These are phyloP conservation scores for Papilio polytes DNA, from an alignment of 1,140 invertebrate genomes.

Conservation along the genomic window DNA sequence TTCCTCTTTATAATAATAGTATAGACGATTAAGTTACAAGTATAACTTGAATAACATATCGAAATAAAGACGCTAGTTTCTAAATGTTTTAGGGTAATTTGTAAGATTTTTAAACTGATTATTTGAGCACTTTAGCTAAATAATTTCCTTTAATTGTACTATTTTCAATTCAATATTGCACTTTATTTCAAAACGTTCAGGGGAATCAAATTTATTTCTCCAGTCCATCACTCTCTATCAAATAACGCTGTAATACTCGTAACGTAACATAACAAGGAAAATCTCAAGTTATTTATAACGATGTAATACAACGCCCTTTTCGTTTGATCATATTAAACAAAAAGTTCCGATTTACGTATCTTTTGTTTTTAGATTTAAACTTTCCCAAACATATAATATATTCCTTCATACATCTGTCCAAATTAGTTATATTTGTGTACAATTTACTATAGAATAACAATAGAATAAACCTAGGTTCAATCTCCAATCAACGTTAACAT, in stretches of 20 bases:
- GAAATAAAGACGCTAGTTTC: not conserved
- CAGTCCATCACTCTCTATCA: no score
- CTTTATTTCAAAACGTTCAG: not conserved
- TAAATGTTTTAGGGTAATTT: not conserved
- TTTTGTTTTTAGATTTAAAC: not conserved
- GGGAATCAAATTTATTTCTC: not conserved
- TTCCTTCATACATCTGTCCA: no score
- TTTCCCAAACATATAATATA: not conserved
- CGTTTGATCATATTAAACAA: conserved; percentile 18
- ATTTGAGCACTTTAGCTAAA: no score
- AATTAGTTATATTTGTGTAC: no score
- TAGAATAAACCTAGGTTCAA: not conserved
- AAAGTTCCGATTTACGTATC: not conserved
- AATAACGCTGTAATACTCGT: not conserved
- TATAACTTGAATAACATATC: not conserved
- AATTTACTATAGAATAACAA: not conserved
- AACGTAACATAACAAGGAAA: not conserved
- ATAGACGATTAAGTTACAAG: not conserved
- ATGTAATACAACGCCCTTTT: not conserved
- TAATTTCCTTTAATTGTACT: not conserved
- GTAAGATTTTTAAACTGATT: not conserved
- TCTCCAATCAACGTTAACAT: not conserved
- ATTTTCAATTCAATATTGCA: not conserved
- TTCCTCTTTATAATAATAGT: no score
- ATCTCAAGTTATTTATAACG: conserved; percentile 11